These are phyloP conservation scores for Paramormyrops hopkinsi DNA, from an alignment of 2,797 vertebrate genomes.

Conservation along the genomic window DNA sequence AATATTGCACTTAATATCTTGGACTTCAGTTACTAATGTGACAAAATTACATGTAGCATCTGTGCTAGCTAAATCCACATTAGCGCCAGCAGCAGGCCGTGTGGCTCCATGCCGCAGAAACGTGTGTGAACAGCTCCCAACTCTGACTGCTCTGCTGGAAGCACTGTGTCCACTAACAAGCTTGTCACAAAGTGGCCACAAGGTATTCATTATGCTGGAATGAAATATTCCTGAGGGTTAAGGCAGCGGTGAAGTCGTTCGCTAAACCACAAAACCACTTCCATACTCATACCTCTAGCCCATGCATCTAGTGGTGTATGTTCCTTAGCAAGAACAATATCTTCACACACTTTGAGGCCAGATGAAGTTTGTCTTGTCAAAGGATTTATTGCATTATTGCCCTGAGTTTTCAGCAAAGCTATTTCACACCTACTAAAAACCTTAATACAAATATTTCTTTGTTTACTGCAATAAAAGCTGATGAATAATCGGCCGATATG, in stretches of 20 bases:
- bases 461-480: background rate
- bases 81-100: background rate
- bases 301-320: background rate
- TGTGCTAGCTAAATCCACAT: background rate
- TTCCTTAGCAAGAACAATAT: background rate
- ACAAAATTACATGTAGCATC: background rate
- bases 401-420: background rate
- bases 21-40: background rate
- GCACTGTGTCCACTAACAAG: background rate
- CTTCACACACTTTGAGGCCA: background rate
- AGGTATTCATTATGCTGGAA: conserved; percentile 31
- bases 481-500: background rate
- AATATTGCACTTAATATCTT: background rate
- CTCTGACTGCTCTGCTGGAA: background rate
- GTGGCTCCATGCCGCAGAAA: background rate
- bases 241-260: conserved; percentile 27
- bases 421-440: background rate
- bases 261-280: conserved; percentile 44
- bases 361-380: background rate
- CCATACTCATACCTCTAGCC: conserved; percentile 18
- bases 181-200: conserved; percentile 19
- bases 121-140: background rate
- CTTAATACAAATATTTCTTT: background rate
- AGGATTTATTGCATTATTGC: background rate
- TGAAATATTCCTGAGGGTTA: conserved; percentile 40